Evolutionary conservation across 2,888 invertebrate genomes (phyloP), one percentile per base, ranked within the genome.

Genomic region (Zeuzera pyrina): DNA sequence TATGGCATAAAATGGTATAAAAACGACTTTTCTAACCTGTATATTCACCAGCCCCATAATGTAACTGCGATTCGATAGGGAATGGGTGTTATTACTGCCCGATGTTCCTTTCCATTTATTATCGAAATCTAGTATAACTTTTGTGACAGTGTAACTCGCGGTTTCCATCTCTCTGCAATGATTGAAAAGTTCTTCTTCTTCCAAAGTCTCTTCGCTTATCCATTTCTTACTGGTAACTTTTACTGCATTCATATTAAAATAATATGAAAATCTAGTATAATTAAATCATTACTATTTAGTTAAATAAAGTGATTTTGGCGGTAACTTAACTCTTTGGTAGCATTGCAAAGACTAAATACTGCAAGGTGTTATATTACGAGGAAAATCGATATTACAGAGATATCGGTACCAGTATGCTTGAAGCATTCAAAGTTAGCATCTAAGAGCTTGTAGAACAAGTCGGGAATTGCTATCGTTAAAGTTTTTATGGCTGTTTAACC

Each of bases 161-260:
- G 58, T 57, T 45, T 83, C 79, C 59, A 88, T 73, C 43, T 85
- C 79, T 33, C 69, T 77, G 44, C 86, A 86, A 39, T 84, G 79
- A 21, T 47, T 52, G 48, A 86, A 88, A 14, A 85, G 47, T 19
- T 70, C 74, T 34, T 77, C 74, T 38, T 84, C 81, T 1, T 86
- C 86, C 1, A 62, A 54, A 1, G 71, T 72, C 51, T 87, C 86
- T 30, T 83, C 67, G 41, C 86, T 86, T 12, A 88, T 70, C 87
- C 87, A 87, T 67, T 76, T 78, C 39, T 70, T 77, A 40, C 57
- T 63, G 15, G 59, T 52, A 32, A 67, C 51, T 59, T 66, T 74
- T 38, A 49, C 53, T 21, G 66, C 45, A 32, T 57, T 51, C 70
- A 74, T 76, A 41, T 47, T 58, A n/a, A n/a, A n/a, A 19, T 19